Evolutionary conservation across 2,113 vertebrate genomes (phyloP).

Genomic region (Apteryx owenii): DNA sequence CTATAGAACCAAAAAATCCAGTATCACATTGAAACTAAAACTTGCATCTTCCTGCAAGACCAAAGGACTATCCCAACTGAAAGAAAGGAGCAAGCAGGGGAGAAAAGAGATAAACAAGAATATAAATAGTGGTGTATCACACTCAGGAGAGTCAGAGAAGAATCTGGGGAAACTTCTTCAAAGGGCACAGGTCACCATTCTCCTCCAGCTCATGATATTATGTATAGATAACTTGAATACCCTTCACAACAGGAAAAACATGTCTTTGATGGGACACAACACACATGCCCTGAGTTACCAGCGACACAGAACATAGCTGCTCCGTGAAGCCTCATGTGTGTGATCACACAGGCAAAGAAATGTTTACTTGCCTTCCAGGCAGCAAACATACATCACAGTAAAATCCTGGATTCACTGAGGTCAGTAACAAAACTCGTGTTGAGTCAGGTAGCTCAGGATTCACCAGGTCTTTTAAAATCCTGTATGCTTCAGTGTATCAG

Average conservation of each 20-base stretch:
- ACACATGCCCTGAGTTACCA: not conserved
- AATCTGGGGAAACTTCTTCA: constrained; percentile 16
- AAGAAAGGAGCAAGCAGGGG: not conserved
- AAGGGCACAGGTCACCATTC: not conserved
- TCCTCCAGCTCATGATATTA: not conserved
- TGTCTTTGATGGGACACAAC: not conserved
- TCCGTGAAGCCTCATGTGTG: rapidly evolving
- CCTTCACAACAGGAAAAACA: constrained; percentile 25
- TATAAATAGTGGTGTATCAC: not conserved
- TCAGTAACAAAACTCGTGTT: rapidly evolving
- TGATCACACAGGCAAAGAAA: not conserved
- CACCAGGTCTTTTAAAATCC: not conserved
- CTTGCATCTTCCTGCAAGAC: not conserved
- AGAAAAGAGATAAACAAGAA: not conserved
- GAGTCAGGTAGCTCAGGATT: not conserved
- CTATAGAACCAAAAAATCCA: not conserved
- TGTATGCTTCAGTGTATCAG: not conserved
- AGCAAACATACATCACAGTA: not conserved
- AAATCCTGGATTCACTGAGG: not conserved
- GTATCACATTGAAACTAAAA: not conserved
- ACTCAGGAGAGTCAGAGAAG: not conserved
- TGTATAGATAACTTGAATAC: not conserved
- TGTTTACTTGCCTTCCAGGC: not conserved
- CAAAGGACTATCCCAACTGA: not conserved
- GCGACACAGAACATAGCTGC: not conserved